Evolutionary conservation across 2,888 invertebrate species (phyloP).

Genomic region (Conomelus anceps): DNA sequence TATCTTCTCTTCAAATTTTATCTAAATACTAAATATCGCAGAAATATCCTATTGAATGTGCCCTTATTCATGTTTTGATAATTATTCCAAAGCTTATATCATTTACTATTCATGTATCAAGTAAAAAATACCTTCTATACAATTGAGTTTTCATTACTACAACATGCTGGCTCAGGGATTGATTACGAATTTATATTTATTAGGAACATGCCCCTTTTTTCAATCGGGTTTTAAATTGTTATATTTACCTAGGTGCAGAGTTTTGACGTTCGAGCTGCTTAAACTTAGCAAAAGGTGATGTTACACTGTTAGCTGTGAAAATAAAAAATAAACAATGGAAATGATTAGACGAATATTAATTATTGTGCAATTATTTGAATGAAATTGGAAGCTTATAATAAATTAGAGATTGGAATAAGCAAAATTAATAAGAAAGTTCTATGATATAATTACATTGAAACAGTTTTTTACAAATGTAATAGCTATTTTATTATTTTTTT

Average conservation of each 20-base stretch:
- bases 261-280: constrained; percentile 84
- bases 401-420: not conserved
- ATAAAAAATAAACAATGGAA: constrained; percentile 26
- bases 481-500: too few relatives aligned
- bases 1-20: too few relatives aligned
- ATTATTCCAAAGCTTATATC: not conserved
- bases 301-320: constrained; percentile 52
- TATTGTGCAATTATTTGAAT: not conserved
- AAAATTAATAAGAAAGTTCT: too few relatives aligned
- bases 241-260: constrained; percentile 68
- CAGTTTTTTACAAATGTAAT: too few relatives aligned
- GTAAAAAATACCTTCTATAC: not conserved
- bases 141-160: not conserved
- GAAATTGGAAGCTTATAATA: too few relatives aligned
- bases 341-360: not conserved
- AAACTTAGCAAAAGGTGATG: constrained; percentile 86
- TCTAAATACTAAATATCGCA: too few relatives aligned
- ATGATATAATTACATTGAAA: not conserved
- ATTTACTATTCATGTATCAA: not conserved
- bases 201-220: not conserved
- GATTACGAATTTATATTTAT: not conserved
- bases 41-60: too few relatives aligned
- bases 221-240: not conserved
- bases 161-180: not conserved
- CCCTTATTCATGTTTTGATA: too few relatives aligned